A percentile compares a stretch with the other conserved stretches of the same genome.
phyloP scores from a whole-genome alignment of 2,113 vertebrate species.

The Oophaga pumilio region DNA sequence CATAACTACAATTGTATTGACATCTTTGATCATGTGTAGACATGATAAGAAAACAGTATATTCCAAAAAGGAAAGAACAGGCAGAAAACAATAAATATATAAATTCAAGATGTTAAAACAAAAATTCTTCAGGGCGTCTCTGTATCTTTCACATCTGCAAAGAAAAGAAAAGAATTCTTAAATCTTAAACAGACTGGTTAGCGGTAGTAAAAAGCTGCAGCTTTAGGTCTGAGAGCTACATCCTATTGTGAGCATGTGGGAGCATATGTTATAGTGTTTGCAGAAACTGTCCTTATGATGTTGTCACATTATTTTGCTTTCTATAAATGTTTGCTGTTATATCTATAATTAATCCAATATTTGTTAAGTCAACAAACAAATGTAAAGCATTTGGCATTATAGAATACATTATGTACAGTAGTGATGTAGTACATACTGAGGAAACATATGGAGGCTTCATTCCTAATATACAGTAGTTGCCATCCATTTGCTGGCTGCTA shows the following conservation, averaged over 20 bases:
- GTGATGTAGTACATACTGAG: background rate
- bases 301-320: constrained; percentile 30
- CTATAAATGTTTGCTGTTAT: constrained; percentile 37
- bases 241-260: constrained; percentile 36
- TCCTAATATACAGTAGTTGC: background rate
- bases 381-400: constrained; percentile 11
- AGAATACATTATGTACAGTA: constrained; percentile 27
- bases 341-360: constrained; percentile 22
- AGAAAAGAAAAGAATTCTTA: background rate
- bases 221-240: constrained; percentile 17
- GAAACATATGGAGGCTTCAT: constrained; percentile 1
- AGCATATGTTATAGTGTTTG: constrained; percentile 28
- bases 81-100: background rate
- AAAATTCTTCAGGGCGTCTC: background rate
- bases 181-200: constrained; percentile 39
- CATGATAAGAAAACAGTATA: background rate
- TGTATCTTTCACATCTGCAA: constrained; percentile 22
- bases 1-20: background rate
- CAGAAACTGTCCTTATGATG: constrained; percentile 25
- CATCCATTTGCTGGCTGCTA: background rate
- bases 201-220: constrained; percentile 20
- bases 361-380: constrained; percentile 26
- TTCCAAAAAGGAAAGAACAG: background rate
- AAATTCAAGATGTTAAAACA: background rate
- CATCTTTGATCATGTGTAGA: background rate